Conservation (phyloP, 2,797 vertebrate species). For the Buphagus erythrorhynchus region DNA sequence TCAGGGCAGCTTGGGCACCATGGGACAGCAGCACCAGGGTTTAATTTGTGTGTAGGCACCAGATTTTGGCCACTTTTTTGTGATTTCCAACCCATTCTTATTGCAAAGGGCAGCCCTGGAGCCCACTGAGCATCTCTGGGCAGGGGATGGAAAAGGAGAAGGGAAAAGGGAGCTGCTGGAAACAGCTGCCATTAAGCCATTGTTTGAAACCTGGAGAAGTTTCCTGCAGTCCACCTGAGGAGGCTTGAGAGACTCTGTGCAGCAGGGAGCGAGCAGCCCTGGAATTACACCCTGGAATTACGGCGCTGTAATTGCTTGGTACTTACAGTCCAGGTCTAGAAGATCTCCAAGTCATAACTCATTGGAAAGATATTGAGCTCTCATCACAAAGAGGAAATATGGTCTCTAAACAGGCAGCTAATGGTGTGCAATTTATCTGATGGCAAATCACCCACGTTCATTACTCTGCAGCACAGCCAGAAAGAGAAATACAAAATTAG, state of each 20-base stretch:
- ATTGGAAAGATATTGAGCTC: slow-evolving; percentile 60
- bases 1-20: neutral
- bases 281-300: slow-evolving; percentile 56
- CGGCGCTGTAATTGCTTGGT: slow-evolving; percentile 24
- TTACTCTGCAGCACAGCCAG: slow-evolving; percentile 48
- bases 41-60: neutral
- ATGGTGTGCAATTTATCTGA: slow-evolving; percentile 67
- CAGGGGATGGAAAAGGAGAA: neutral
- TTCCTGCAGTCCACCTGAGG: neutral
- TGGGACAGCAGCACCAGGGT: neutral
- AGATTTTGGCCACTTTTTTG: neutral
- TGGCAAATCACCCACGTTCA: slow-evolving; percentile 64
- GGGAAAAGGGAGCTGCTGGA: neutral
- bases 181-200: neutral
- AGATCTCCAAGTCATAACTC: slow-evolving; percentile 62
- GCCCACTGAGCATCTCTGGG: neutral
- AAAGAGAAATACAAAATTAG: slow-evolving; percentile 38
- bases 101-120: neutral
- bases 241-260: neutral
- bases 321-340: slow-evolving; percentile 54
- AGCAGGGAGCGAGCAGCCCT: neutral
- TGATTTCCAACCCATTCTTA: neutral
- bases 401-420: slow-evolving; percentile 68
- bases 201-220: neutral
- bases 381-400: slow-evolving; percentile 72